Percentiles rank a stretch among this genome's conserved stretches.
Evolutionary conservation across 2,888 invertebrate genomes (phyloP).

Genomic region (Tachina grossa): DNA sequence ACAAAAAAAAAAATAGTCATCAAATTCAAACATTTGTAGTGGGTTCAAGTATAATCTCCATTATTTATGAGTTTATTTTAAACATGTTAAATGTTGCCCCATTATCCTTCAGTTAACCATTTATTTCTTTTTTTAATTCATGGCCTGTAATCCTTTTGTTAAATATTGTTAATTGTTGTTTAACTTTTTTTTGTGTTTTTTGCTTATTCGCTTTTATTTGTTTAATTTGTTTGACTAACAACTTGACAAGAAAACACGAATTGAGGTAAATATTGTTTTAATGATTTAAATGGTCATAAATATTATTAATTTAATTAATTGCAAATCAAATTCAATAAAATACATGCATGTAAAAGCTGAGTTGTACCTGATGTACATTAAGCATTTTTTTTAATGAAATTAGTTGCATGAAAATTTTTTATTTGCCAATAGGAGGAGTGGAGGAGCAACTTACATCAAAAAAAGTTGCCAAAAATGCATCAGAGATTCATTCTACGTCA

Average conservation of each 20-base stretch:
- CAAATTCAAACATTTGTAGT: neutral
- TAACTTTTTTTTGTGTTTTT: neutral
- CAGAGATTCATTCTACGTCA: no score
- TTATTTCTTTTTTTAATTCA: slow-evolving; percentile 8
- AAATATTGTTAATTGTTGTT: slow-evolving; percentile 25
- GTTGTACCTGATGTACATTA: no score
- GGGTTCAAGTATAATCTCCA: neutral
- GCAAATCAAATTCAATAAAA: slow-evolving; percentile 16
- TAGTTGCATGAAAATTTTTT: no score
- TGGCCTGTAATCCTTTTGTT: slow-evolving; percentile 32
- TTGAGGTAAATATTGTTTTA: slow-evolving; percentile 42
- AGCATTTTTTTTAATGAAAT: no score
- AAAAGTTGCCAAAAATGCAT: no score
- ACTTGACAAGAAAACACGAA: slow-evolving; percentile 20
- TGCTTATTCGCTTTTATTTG: neutral
- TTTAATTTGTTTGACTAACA: neutral
- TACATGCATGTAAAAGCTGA: neutral
- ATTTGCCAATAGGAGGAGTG: no score
- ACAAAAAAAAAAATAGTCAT: slow-evolving; percentile 3
- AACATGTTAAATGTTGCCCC: slow-evolving; percentile 9
- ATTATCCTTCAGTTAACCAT: slow-evolving; percentile 12
- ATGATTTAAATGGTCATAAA: slow-evolving; percentile 29
- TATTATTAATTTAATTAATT: slow-evolving; percentile 26
- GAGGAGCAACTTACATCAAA: no score
- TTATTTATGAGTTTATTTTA: slow-evolving; percentile 21